Base-by-base conservation (phyloP, 1,140 invertebrate genomes). In the Diachasmimorpha longicaudata region DNA sequence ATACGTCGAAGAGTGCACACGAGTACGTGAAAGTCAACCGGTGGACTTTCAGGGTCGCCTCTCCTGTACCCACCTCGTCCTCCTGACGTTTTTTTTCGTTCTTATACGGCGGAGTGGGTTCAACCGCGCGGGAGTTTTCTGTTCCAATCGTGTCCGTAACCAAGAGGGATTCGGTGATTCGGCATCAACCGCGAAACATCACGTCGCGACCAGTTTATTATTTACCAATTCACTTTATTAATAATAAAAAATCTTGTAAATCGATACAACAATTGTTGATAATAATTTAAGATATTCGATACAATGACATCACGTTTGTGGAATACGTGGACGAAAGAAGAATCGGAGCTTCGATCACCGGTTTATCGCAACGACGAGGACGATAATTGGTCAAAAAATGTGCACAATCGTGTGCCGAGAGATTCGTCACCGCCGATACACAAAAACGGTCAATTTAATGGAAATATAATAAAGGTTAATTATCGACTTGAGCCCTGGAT, bases 21-120 rank as follows among this genome's bases (percentile, higher is more conserved):
- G 82, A 81, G 81, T 83, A 85, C 85, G 86, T 87, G 86, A 87
- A 88, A 88, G 86, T 87, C 81, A 83, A 82, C 82, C 81, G 82
- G 79, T 79, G 78, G 78, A 84, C 82, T 86, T 85, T 87, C 86
- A 87, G 85, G 85, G 86, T 87, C 86, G 86, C 84, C 84, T 83
- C 80, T 82, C 79, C 82, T 81, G 81, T 80, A 79, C 80, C 79
- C 77, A 77, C 79, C 77, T 77, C 77, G 77, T 80, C 79, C 76
- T 77, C 78, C 72, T 77, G 72, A 37, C 23, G 68, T 46, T 13
- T 6, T 69, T 58, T 72, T 72, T 63, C n/a, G n/a, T n/a, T 72
- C 52, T 42, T 21, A 44, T 23, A 37, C 37, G 58, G 8, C 14
- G 23, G 25, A 52, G 44, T 72, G 70, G 25, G 46, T 21, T 39